Conservation (phyloP, 30 jellyfish, hydroid and myxozoan species). For the Aurelia aurita complex sp. Pacific region DNA sequence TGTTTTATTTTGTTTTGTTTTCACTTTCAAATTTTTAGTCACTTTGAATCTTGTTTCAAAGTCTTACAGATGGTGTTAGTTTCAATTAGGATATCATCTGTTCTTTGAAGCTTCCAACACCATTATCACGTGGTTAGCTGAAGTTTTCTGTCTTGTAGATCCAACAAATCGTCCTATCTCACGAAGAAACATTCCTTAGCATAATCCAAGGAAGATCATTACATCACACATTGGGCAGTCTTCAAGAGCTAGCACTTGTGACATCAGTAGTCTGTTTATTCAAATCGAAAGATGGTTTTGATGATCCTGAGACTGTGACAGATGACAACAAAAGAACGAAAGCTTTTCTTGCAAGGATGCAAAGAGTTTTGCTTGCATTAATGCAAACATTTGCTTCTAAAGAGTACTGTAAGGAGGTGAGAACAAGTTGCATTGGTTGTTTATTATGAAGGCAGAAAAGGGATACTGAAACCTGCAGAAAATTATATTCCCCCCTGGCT, state of each 20-base stretch:
- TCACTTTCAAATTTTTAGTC: too few relatives aligned
- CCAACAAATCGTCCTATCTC: slow-evolving; percentile 73
- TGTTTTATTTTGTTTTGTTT: too few relatives aligned
- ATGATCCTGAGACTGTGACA: slow-evolving; percentile 54
- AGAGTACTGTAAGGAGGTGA: slow-evolving; percentile 44
- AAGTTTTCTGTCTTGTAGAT: slow-evolving; percentile 31
- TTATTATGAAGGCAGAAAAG: neutral
- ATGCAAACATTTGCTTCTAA: slow-evolving; percentile 56
- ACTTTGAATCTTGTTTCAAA: too few relatives aligned
- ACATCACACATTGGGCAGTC: slow-evolving; percentile 30
- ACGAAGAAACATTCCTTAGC: slow-evolving; percentile 71
- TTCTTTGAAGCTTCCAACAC: too few relatives aligned
- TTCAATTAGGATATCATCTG: too few relatives aligned
- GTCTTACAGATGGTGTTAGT: too few relatives aligned
- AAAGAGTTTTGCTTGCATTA: slow-evolving; percentile 60
- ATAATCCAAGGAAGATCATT: slow-evolving; percentile 63
- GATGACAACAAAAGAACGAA: slow-evolving; percentile 67
- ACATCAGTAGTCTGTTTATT: slow-evolving; percentile 74
- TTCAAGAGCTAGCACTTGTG: slow-evolving; percentile 67
- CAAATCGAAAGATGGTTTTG: slow-evolving; percentile 30
- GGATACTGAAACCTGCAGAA: too few relatives aligned
- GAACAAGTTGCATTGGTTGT: neutral
- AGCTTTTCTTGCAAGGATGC: slow-evolving; percentile 56
- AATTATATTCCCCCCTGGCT: too few relatives aligned
- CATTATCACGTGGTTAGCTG: too few relatives aligned